These are phyloP conservation scores for Pantherophis guttatus DNA, from an alignment of 2,113 vertebrate genomes.

Conservation along the genomic window DNA sequence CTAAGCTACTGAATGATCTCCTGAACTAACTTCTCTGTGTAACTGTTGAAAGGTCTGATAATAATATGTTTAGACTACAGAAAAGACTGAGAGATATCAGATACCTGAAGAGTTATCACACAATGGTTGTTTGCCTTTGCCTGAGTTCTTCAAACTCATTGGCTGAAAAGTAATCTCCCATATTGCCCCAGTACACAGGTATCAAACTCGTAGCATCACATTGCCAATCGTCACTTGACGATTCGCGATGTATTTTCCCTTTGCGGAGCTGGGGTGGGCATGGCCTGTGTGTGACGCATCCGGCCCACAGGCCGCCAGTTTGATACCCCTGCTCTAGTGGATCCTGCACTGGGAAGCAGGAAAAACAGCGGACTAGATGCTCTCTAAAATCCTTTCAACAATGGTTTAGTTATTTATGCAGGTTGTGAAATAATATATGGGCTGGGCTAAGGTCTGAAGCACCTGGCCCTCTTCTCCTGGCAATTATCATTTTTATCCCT, in stretches of 20 bases:
- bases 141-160: background rate
- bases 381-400: background rate
- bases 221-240: too few relatives aligned
- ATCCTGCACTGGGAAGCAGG: background rate
- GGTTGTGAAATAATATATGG: background rate
- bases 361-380: background rate
- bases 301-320: too few relatives aligned
- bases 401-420: background rate
- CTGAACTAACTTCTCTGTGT: background rate
- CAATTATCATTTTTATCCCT: background rate
- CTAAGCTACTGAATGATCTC: background rate
- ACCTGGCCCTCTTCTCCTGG: background rate
- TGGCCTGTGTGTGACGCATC: too few relatives aligned
- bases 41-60: background rate
- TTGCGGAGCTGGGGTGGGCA: too few relatives aligned
- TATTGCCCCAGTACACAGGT: background rate
- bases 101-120: background rate
- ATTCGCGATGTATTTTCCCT: too few relatives aligned
- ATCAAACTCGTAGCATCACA: too few relatives aligned
- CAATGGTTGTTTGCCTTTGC: background rate
- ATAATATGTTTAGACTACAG: background rate
- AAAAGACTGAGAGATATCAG: background rate
- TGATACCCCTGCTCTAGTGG: background rate
- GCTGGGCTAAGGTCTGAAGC: background rate
- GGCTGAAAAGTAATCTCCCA: background rate